Evolutionary conservation across 2,888 invertebrate genomes (phyloP).

Genomic region (Ormyrus nitidulus): DNA sequence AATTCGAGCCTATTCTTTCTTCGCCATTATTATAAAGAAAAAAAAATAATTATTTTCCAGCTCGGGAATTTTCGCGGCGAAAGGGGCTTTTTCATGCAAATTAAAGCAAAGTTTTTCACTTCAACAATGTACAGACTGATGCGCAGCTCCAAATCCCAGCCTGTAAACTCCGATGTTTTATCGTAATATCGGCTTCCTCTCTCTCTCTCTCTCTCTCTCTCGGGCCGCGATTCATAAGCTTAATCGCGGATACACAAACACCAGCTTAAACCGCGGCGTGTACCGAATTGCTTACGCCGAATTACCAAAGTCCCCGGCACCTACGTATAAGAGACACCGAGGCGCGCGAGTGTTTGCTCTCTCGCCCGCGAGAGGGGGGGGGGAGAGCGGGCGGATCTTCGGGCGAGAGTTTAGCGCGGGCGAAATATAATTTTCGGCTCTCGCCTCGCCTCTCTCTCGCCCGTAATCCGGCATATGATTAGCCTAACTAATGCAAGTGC

Average conservation of each 20-base stretch:
- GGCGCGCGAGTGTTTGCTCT: not conserved
- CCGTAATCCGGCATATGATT: conserved; percentile 18
- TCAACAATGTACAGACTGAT: too few species aligned
- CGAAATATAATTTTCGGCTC: conserved; percentile 11
- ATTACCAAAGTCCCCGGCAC: conserved; percentile 14
- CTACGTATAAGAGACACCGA: not conserved
- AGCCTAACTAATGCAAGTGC: conserved; percentile 31
- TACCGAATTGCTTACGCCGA: conserved; percentile 29
- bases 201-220: too few species aligned
- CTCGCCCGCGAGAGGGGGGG: not conserved
- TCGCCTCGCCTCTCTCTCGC: not conserved
- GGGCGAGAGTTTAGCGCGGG: conserved; percentile 3
- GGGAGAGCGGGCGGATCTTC: not conserved
- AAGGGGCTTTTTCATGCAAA: too few species aligned
- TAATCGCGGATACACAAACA: not conserved
- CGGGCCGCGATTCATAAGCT: too few species aligned
- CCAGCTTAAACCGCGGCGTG: conserved; percentile 9
- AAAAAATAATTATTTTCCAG: too few species aligned
- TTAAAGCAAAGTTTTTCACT: too few species aligned
- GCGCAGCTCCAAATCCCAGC: too few species aligned
- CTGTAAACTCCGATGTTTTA: too few species aligned
- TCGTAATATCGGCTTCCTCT: too few species aligned
- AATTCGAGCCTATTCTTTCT: too few species aligned
- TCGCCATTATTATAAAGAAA: too few species aligned
- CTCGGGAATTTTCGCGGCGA: too few species aligned